Evolutionary conservation across 2,888 invertebrate genomes (phyloP).

Genomic region (Enchytraeus crypticus): DNA sequence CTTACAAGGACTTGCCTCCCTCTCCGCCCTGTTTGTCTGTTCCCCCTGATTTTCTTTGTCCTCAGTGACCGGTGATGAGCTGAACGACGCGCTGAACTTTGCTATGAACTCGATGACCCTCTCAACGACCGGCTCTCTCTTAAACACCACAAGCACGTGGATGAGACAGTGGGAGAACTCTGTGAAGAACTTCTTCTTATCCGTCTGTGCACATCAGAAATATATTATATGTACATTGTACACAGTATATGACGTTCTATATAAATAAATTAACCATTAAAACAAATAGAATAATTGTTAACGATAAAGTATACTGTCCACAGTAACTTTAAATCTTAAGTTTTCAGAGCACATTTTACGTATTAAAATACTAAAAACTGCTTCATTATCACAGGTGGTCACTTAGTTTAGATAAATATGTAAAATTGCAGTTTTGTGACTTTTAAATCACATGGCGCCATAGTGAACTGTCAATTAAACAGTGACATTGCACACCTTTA

Average conservation of each 20-base stretch:
- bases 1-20: not conserved
- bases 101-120: conserved; percentile 64
- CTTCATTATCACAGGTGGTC: no score
- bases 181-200: conserved; percentile 57
- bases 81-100: conserved; percentile 59
- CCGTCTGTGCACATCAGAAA: conserved; percentile 46
- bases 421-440: no score
- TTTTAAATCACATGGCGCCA: no score
- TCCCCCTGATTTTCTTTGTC: not conserved
- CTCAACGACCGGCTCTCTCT: conserved; percentile 62
- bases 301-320: no score
- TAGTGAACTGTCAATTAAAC: no score
- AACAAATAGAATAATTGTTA: not conserved
- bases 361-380: not conserved
- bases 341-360: no score
- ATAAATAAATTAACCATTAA: not conserved
- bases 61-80: not conserved
- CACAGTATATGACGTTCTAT: not conserved
- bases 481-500: no score
- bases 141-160: conserved; percentile 60
- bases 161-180: conserved; percentile 61
- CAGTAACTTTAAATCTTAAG: no score
- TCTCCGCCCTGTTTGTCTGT: not conserved
- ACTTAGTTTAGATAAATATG: no score
- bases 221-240: not conserved